Base-by-base conservation (phyloP, 2,888 invertebrate genomes). In the Spodoptera picta region DNA sequence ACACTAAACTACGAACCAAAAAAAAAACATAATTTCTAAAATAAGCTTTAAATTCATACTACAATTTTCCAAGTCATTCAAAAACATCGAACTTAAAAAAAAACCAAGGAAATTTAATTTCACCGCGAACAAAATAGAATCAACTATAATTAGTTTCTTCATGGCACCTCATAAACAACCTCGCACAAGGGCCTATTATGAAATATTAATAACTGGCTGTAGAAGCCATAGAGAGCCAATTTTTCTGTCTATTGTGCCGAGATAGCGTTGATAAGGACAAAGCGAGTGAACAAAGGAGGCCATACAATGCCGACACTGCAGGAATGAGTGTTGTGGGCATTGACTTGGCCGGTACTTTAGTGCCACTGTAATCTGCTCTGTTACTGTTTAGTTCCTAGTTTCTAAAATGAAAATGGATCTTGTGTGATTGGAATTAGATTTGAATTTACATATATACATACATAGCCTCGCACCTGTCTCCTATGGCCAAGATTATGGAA, bases 221-320 rank as follows among this genome's bases (percentile, higher is more conserved):
- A 83, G 85, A 84, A 89, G 88, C 89, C 89, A 91, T 85, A 79
- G 85, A 85, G 84, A 90, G 87, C 89, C 92, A 91, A 92, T 92
- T 91, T 92, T 92, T 91, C 87, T 86, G 83, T 83, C 86, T 80
- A 90, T 91, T 91, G 91, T 91, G 84, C 76, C 68, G 73, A 57
- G 83, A 86, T 85, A 82, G 87, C 84, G 84, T 76, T 84, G 86
- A 87, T 85, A 86, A 80, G 82, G 88, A 90, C 88, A 88, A 88
- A 85, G 87, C 80, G 54, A 27, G 45, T 5, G 69, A 74, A 79
- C 79, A 79, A 80, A 75, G 75, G 54, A 24, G 47, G 44, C 66
- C 61, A 77, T 76, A 86, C 87, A 87, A 86, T 82, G 78, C 75
- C 62, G 58, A 63, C 68, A 70, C 19, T 64, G 60, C 62, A 54